Evolutionary conservation across 1,140 invertebrate species (phyloP).

Genomic region (Yoshiicerus persimilis): DNA sequence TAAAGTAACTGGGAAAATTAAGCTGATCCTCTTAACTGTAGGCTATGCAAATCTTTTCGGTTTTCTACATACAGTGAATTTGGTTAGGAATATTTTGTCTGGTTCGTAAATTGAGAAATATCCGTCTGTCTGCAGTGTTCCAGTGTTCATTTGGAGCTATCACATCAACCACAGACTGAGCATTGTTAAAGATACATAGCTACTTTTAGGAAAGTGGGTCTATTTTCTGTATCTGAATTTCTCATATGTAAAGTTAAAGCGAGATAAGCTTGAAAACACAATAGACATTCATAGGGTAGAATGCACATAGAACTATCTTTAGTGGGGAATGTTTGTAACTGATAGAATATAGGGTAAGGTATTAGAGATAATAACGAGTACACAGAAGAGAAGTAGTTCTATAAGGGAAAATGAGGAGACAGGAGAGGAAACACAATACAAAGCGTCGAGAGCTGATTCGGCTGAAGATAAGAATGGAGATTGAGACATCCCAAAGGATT

Average conservation of each 20-base stretch:
- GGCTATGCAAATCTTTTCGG: constrained; percentile 1
- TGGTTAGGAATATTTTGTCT: neutral
- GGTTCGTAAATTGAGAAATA: constrained; percentile 8
- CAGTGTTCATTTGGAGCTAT: neutral
- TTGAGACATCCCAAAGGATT: constrained; percentile 23
- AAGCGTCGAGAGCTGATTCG: constrained; percentile 17
- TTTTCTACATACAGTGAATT: neutral
- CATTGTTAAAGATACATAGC: neutral
- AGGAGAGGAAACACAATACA: constrained; percentile 1
- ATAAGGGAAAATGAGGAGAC: neutral
- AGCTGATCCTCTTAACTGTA: constrained; percentile 12
- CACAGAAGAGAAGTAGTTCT: neutral
- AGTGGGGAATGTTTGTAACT: neutral
- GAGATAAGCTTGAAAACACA: neutral
- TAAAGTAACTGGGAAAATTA: neutral
- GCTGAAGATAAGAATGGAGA: constrained; percentile 25
- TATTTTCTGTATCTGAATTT: neutral
- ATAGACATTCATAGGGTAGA: neutral
- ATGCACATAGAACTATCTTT: neutral
- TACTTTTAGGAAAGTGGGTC: neutral
- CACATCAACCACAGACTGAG: neutral
- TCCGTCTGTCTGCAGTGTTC: neutral
- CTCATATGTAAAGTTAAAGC: neutral
- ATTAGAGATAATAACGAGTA: neutral
- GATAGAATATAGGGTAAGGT: neutral